These are phyloP conservation scores for Equus przewalskii DNA, from an alignment of 2,113 vertebrate species.

Conservation along the genomic window DNA sequence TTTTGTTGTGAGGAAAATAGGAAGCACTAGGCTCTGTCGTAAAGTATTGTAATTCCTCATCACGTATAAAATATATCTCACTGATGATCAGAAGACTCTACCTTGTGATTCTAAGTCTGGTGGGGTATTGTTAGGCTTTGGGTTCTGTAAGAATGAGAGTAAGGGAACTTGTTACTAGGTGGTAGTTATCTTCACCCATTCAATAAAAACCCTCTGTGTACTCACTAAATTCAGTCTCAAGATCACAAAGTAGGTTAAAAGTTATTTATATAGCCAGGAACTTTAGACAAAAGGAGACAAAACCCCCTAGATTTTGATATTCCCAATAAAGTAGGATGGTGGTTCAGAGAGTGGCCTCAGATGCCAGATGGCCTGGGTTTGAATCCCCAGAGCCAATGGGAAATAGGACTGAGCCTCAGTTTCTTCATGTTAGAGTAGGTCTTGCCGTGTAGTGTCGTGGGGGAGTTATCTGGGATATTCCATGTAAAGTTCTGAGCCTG, in stretches of 20 bases:
- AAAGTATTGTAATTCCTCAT: neutral
- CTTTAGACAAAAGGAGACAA: neutral
- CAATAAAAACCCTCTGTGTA: neutral
- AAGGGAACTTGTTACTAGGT: neutral
- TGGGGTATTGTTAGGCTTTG: neutral
- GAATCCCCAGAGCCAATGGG: too few species aligned
- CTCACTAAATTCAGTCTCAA: neutral
- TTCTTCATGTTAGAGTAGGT: neutral
- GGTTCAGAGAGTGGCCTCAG: neutral
- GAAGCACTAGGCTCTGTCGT: neutral
- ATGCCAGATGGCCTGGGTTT: neutral
- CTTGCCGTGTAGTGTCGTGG: neutral
- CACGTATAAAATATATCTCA: neutral
- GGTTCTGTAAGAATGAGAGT: neutral
- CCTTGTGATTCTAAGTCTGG: constrained; percentile 8
- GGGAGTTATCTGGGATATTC: neutral
- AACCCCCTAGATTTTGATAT: neutral
- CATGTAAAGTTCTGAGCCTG: neutral
- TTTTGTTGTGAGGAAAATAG: neutral
- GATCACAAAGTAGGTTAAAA: neutral
- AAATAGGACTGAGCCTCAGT: neutral
- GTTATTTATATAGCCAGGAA: neutral
- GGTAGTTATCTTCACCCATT: neutral
- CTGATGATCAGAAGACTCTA: neutral
- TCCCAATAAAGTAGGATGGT: neutral